Evolutionary conservation across 2,113 vertebrate species (phyloP).

Genomic region (Orientallactaga bullata): DNA sequence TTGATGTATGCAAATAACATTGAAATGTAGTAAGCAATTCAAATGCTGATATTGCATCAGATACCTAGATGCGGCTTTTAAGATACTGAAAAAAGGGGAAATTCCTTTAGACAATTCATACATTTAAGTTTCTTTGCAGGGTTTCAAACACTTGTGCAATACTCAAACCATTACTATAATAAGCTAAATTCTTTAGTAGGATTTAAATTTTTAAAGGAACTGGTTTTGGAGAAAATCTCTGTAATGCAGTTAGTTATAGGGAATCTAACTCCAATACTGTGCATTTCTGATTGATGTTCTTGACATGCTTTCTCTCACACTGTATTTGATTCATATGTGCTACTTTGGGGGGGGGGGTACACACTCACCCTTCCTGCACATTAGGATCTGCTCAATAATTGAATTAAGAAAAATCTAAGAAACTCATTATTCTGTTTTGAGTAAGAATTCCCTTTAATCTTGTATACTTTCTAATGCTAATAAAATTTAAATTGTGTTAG

Average conservation of each 20-base stretch:
- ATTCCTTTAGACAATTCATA: constrained; percentile 3
- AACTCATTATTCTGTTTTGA: neutral
- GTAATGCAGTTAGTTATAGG: constrained; percentile 47
- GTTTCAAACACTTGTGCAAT: constrained; percentile 24
- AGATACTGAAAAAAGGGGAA: neutral
- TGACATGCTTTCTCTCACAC: neutral
- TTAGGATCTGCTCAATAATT: constrained; percentile 41
- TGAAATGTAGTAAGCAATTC: neutral
- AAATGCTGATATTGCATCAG: constrained; percentile 17
- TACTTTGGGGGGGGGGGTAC: neutral
- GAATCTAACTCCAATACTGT: constrained; percentile 46
- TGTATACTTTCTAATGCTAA: constrained; percentile 50
- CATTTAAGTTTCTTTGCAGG: neutral
- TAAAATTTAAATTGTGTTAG: constrained; percentile 53
- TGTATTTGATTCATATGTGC: neutral
- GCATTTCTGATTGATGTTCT: neutral
- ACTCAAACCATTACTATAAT: neutral
- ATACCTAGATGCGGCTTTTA: neutral
- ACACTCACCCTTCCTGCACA: neutral
- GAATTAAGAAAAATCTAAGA: constrained; percentile 58
- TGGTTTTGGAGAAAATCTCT: neutral
- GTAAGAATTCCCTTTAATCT: constrained; percentile 22
- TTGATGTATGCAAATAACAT: neutral
- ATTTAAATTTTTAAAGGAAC: neutral
- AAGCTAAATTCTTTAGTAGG: too few species aligned